phyloP scores from a whole-genome alignment of 2,797 vertebrate species.

The Gouania willdenowi region DNA sequence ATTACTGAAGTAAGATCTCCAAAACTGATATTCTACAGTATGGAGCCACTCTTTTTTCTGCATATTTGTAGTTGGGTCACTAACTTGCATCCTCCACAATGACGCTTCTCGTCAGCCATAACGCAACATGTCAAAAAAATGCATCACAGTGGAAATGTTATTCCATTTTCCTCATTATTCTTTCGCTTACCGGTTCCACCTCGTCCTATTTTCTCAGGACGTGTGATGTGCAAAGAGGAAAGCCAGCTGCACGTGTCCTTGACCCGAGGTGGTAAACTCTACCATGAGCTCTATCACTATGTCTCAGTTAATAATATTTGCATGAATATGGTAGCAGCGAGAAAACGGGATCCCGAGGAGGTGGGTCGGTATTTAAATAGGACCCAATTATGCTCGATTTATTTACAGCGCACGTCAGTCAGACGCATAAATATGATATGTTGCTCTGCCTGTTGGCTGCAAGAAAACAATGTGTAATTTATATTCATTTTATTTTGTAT shows the following conservation, averaged over 20 bases:
- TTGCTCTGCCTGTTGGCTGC: no score
- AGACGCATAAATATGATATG: no score
- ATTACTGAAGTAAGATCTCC: conserved; percentile 62
- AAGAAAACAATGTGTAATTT: no score
- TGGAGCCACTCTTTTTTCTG: no score
- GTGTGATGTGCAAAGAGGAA: background rate
- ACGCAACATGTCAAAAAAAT: background rate
- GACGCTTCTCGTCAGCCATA: background rate
- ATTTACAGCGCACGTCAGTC: no score
- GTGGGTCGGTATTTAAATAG: no score
- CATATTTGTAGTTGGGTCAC: no score
- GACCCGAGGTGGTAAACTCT: conserved; percentile 40
- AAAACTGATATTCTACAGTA: conserved; percentile 24
- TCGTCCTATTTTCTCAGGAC: conserved; percentile 6
- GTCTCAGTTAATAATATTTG: conserved; percentile 36
- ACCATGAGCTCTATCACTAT: conserved; percentile 30
- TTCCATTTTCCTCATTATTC: background rate
- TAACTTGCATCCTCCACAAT: no score
- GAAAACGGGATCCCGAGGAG: no score
- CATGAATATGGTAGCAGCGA: no score
- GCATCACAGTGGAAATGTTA: background rate
- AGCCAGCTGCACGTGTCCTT: conserved; percentile 28
- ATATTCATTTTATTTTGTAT: no score
- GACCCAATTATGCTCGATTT: no score
- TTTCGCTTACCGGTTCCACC: background rate